Conservation (phyloP, 2,797 vertebrate genomes). For the Pteropus rufus region DNA sequence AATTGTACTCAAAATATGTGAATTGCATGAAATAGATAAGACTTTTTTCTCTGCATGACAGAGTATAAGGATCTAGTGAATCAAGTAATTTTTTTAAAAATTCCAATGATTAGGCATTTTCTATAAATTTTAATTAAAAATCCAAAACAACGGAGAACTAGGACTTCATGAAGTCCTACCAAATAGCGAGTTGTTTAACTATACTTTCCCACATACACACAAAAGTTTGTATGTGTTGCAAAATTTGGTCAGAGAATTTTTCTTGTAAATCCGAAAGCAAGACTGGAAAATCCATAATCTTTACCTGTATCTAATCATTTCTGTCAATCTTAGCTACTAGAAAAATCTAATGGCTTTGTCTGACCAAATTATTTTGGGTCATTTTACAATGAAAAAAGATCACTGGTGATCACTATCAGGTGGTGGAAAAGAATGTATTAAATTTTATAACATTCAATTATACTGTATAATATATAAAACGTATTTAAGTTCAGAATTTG, state of each 20-base stretch:
- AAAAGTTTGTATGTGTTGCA: background rate
- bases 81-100: background rate
- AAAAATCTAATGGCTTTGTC: background rate
- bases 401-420: background rate
- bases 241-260: background rate
- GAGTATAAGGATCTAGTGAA: background rate
- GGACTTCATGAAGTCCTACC: background rate
- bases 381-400: background rate
- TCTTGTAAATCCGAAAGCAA: background rate
- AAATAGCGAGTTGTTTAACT: background rate
- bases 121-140: background rate
- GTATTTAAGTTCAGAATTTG: background rate
- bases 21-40: background rate
- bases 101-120: background rate
- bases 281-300: background rate
- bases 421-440: background rate
- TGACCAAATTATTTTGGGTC: background rate
- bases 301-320: background rate
- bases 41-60: background rate
- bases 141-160: background rate
- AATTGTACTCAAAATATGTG: background rate
- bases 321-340: background rate
- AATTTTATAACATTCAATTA: background rate
- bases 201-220: background rate
- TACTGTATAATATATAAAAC: background rate